phyloP scores from a whole-genome alignment of 2,797 vertebrate species.

The Enteromius trimaculatus region DNA sequence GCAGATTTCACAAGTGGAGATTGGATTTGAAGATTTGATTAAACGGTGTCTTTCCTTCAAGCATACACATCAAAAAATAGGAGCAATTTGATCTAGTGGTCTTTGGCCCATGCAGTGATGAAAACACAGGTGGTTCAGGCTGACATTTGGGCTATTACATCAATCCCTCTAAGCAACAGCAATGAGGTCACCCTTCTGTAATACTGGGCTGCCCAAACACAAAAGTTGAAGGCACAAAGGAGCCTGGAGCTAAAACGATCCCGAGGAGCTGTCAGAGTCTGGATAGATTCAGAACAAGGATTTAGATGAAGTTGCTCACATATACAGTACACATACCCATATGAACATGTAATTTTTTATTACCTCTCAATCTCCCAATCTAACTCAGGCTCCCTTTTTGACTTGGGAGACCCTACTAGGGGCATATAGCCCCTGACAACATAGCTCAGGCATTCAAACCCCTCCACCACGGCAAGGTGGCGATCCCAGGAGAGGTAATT shows the following conservation, averaged over 20 bases:
- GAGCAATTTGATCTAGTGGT: slow-evolving; percentile 7
- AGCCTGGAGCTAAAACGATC: slow-evolving; percentile 26
- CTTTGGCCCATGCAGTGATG: background rate
- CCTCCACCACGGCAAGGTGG: too few species aligned
- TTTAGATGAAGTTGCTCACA: background rate
- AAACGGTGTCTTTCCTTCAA: slow-evolving; percentile 12
- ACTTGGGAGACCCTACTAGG: too few species aligned
- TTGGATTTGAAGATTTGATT: slow-evolving; percentile 11
- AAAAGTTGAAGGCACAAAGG: slow-evolving; percentile 18
- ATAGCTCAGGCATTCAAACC: too few species aligned
- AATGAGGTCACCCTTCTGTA: slow-evolving; percentile 9
- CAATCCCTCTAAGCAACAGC: slow-evolving; percentile 6
- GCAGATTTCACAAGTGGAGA: background rate
- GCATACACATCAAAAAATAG: slow-evolving; percentile 1
- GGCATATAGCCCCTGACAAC: too few species aligned
- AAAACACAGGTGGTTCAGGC: slow-evolving; percentile 14
- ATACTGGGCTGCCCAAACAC: background rate
- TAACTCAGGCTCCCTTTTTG: too few species aligned
- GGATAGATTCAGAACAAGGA: background rate
- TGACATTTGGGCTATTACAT: slow-evolving; percentile 10
- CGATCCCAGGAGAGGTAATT: too few species aligned
- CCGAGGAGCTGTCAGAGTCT: slow-evolving; percentile 11
- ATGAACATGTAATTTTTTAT: too few species aligned
- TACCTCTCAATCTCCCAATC: too few species aligned
- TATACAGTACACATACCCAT: too few species aligned